Base-by-base conservation (phyloP, 1,140 invertebrate genomes). In the Frieseomelitta varia region DNA sequence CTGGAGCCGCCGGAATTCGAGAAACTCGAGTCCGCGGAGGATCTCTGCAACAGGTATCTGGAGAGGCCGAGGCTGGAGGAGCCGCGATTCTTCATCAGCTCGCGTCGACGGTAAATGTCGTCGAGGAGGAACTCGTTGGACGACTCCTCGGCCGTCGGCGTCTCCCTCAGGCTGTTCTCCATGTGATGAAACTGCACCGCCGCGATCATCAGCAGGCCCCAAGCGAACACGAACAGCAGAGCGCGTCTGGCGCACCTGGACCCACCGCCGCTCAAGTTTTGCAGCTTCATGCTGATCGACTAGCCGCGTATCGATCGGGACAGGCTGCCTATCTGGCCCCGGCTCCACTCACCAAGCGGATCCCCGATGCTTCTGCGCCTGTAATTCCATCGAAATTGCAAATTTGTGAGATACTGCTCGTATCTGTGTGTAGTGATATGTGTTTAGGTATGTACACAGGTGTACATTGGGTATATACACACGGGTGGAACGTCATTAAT, bases 151-250 rank as follows among this genome's bases (percentile, higher is more conserved):
- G 88, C 88, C 51, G 84, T 90, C 71, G 91, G 91, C 58, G 81
- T 75, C 24, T 90, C 86, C 10, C 80, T 89, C 2, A 93, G 65
- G 15, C 87, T 91, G 84, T 93, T 93, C 53, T 93, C 92, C n/a
- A 90, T 84, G 79, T 94, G 91, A 73, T 93, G 93, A 67, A 94
- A 94, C 79, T 95, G 94, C 51, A 95, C 86, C 1, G 92, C 92
- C 1, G 93, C 95, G 85, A 95, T 95, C 92, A 96, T 94, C 30
- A 95, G 79, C 27, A 96, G 88, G 30, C 93, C 94, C 95, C 95
- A 95, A 2, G 93, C 92, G 61, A 95, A 92, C 4, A 94, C 91
- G 73, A 95, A 91, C 63, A 95, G 87, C 73, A 96, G 88, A 24
- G 94, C 92, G 73, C 95, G 95, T 15, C 94, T 94, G 21, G 94